A percentile compares a stretch with the other conserved stretches of the same genome.
phyloP scores from a whole-genome alignment of 2,113 vertebrate genomes.

The Orycteropus afer region DNA sequence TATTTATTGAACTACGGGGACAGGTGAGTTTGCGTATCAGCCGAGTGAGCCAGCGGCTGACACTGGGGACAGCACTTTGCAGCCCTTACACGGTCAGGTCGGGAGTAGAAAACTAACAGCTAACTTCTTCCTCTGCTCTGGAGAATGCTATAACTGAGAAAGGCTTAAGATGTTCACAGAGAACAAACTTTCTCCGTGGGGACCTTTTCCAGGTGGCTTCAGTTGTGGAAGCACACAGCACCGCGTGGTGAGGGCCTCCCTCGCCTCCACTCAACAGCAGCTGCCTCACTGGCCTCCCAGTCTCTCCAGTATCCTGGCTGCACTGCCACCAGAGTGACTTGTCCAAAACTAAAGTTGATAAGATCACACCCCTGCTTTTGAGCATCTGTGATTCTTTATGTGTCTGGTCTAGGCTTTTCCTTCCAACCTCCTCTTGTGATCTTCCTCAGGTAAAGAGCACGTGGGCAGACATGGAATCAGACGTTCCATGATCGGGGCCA shows the following conservation, averaged over 20 bases:
- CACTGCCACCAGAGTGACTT: background rate
- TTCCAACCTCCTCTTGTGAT: background rate
- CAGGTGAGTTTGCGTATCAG: background rate
- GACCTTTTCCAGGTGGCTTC: background rate
- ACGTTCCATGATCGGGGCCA: rapidly evolving
- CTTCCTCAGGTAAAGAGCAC: rapidly evolving
- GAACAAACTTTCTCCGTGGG: background rate
- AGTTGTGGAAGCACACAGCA: rapidly evolving
- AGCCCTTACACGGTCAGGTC: background rate
- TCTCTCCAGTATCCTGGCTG: no score
- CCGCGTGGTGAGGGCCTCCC: no score
- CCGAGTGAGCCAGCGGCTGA: no score
- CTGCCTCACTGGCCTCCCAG: background rate
- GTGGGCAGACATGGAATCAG: rapidly evolving
- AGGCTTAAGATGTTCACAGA: background rate
- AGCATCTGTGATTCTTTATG: no score
- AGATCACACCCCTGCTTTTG: background rate
- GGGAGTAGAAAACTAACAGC: background rate
- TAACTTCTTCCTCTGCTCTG: background rate
- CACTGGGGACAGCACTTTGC: rapidly evolving
- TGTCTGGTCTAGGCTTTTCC: rapidly evolving
- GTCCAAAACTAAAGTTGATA: background rate
- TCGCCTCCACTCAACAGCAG: rapidly evolving
- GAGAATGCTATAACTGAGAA: background rate
- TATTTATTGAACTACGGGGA: no score